These are phyloP conservation scores for Galaxias olidus DNA, from an alignment of 2,797 vertebrate genomes.

Conservation along the genomic window DNA sequence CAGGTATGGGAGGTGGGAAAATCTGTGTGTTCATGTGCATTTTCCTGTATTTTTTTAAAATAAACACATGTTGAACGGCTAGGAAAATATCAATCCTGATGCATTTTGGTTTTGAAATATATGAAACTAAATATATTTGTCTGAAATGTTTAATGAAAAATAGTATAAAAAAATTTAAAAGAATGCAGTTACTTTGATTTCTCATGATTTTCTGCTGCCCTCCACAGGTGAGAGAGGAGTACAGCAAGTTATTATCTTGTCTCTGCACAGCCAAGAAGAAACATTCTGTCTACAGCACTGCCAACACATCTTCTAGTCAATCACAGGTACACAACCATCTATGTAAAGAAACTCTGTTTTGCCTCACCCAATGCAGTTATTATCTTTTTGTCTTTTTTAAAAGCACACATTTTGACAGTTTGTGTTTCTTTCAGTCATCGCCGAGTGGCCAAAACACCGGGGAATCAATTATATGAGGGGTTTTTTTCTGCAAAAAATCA, in stretches of 20 bases:
- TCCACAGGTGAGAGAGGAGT: slow-evolving; percentile 86
- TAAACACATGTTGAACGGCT: too few relatives aligned
- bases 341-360: neutral
- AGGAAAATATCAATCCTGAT: too few relatives aligned
- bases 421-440: slow-evolving; percentile 34
- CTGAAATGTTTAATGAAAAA: too few relatives aligned
- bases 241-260: slow-evolving; percentile 68
- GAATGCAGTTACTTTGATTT: neutral
- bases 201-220: slow-evolving; percentile 42
- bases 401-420: too few relatives aligned
- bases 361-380: neutral
- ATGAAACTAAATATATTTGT: too few relatives aligned
- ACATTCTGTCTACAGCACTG: slow-evolving; percentile 77
- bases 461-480: slow-evolving; percentile 67
- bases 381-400: neutral
- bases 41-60: neutral
- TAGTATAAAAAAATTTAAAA: neutral
- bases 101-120: too few relatives aligned
- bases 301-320: slow-evolving; percentile 69
- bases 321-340: slow-evolving; percentile 61
- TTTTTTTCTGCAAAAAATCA: neutral
- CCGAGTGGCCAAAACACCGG: slow-evolving; percentile 56
- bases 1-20: slow-evolving; percentile 63
- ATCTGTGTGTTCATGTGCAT: slow-evolving; percentile 2
- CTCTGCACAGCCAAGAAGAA: slow-evolving; percentile 65